phyloP scores from a whole-genome alignment of 2,888 invertebrate genomes.

The Epirrita christyi region DNA sequence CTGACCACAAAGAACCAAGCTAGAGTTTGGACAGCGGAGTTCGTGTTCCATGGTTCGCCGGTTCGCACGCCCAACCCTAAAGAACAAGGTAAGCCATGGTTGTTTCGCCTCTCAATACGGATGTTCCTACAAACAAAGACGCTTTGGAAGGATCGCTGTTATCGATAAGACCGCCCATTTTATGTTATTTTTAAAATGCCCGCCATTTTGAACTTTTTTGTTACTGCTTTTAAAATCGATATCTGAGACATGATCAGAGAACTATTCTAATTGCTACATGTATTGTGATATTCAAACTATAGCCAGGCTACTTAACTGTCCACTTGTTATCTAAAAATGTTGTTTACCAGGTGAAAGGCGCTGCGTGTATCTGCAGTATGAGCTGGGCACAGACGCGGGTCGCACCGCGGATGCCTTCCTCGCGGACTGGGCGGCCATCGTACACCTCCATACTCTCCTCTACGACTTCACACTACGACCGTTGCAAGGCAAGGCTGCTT shows the following conservation, averaged over 20 bases:
- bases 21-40: conserved; percentile 95
- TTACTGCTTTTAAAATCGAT: too few species aligned
- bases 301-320: too few species aligned
- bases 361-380: conserved; percentile 95
- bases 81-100: conserved; percentile 87
- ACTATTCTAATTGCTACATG: too few species aligned
- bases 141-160: too few species aligned
- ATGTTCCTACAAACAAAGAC: too few species aligned
- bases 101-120: too few species aligned
- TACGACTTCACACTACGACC: conserved; percentile 93
- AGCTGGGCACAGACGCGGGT: conserved; percentile 93
- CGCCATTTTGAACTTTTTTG: too few species aligned
- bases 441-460: conserved; percentile 93
- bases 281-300: too few species aligned
- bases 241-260: too few species aligned
- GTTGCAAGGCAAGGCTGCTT: conserved; percentile 84
- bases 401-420: conserved; percentile 94
- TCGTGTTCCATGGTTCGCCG: conserved; percentile 93
- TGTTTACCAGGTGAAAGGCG: conserved; percentile 88
- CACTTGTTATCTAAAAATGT: too few species aligned
- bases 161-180: too few species aligned
- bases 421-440: conserved; percentile 97
- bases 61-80: conserved; percentile 91
- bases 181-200: too few species aligned
- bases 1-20: conserved; percentile 91